Evolutionary conservation across 2,113 vertebrate genomes (phyloP).

Genomic region (Ciconia stormi): DNA sequence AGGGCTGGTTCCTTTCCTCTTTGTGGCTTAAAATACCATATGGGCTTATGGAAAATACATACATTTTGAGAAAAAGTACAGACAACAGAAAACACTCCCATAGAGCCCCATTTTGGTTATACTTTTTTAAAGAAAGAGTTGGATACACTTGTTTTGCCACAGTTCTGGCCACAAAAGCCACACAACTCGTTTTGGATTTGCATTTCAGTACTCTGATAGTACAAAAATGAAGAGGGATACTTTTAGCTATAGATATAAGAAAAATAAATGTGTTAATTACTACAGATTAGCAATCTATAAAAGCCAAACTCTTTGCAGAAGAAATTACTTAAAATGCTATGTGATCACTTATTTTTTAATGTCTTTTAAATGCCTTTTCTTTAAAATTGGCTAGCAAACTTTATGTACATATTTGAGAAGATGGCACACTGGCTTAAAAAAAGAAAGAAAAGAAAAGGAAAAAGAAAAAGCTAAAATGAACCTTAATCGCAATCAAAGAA

Average conservation of each 20-base stretch:
- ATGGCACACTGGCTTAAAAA: constrained; percentile 80
- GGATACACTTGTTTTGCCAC: background rate
- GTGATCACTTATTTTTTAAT: background rate
- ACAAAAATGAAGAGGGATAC: background rate
- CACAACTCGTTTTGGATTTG: constrained; percentile 4
- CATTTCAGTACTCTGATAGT: constrained; percentile 9
- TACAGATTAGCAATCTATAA: background rate
- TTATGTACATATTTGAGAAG: constrained; percentile 60
- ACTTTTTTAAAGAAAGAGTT: background rate
- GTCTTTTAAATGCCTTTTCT: constrained; percentile 2
- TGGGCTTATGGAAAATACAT: background rate
- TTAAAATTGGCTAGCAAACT: constrained; percentile 32
- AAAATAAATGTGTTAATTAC: background rate
- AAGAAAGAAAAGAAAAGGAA: background rate
- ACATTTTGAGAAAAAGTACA: background rate
- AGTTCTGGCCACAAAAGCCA: background rate
- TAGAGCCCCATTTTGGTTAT: background rate
- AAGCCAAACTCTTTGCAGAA: constrained; percentile 21
- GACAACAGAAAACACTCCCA: background rate
- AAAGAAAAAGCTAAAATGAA: constrained; percentile 75
- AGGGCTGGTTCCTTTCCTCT: constrained; percentile 2
- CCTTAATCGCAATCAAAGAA: constrained; percentile 80
- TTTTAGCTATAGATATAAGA: background rate
- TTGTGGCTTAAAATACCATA: background rate
- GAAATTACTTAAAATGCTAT: constrained; percentile 14